Base-by-base conservation (phyloP, 64 coral and sea anemone species). In the Porites australiensis region DNA sequence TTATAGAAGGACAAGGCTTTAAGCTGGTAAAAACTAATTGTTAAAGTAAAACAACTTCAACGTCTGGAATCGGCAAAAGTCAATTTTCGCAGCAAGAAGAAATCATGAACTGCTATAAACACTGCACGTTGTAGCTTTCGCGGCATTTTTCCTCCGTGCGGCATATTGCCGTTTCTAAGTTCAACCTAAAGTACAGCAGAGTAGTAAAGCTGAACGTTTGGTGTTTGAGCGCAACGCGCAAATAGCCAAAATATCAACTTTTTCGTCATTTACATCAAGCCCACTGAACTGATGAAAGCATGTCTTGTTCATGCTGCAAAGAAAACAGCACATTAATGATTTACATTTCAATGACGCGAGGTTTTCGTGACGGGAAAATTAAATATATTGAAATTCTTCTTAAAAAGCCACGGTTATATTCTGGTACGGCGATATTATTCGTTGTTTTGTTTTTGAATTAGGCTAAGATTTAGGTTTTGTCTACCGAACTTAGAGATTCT, bases 341-440 rank as follows among this genome's bases (percentile, higher is more conserved):
- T 82, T 82, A 82, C 79, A 47, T 16, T 2, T 64, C 22, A 50
- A 52, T 22, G 43, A 84, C 11, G 62, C 19, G 61, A 50, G 62
- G n/a, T 50, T 45, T 44, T 61, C 16, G 13, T 45, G 60, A 64
- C 16, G 47, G 14, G 13, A 76, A 76, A 51, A 83, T 66, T 50
- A 68, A 51, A 51, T 84, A 69, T 52, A 68, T 83, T 83, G 79
- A 65, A 64, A 5, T 49, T 49, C 48, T 76, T 76, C 16, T 50
- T 10, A 19, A 49, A 16, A n/a, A 50, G 6, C 58, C 44, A 64
- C 18, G 45, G 14, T 76, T 50, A 16, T 76, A 7, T 48, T 64
- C 79, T 48, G 2, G 14, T 65, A 19, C 27, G 27, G 27, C 7
- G 79, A 83, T 83, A 83, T 83, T 83, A 83, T 10, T 83, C 61